Conservation (phyloP, 2,113 vertebrate species). For the Boulengeromyrus knoepffleri region DNA sequence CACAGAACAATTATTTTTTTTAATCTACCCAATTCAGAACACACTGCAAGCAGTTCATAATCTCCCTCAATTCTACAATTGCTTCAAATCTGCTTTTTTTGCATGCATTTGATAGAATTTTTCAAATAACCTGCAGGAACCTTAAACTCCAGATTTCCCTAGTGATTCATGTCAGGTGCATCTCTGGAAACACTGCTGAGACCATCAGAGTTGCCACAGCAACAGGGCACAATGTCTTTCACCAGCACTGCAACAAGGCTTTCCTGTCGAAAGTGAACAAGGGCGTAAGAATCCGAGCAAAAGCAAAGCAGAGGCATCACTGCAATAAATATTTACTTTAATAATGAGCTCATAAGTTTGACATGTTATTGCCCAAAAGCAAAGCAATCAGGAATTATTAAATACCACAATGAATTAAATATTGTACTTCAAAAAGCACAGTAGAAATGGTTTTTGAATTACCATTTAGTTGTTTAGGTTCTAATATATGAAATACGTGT, state of each 20-base stretch:
- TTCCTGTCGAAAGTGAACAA: neutral
- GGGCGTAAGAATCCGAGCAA: neutral
- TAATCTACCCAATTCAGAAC: neutral
- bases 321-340: neutral
- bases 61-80: neutral
- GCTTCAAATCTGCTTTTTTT: neutral
- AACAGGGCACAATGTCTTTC: slow-evolving; percentile 16
- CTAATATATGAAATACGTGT: neutral
- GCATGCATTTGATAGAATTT: neutral
- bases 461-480: neutral
- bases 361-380: neutral
- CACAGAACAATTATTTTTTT: neutral
- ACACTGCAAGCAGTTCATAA: neutral
- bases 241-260: neutral
- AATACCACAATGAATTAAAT: neutral
- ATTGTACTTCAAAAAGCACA: neutral
- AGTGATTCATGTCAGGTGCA: neutral
- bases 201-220: slow-evolving; percentile 21
- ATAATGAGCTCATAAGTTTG: neutral
- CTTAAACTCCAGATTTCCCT: slow-evolving; percentile 2
- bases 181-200: slow-evolving; percentile 6
- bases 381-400: neutral
- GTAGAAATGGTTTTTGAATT: neutral
- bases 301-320: neutral
- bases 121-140: slow-evolving; percentile 9